These are phyloP conservation scores for Lepidocyrtoides sp. DNA, from an alignment of 2,888 invertebrate genomes.

Conservation along the genomic window DNA sequence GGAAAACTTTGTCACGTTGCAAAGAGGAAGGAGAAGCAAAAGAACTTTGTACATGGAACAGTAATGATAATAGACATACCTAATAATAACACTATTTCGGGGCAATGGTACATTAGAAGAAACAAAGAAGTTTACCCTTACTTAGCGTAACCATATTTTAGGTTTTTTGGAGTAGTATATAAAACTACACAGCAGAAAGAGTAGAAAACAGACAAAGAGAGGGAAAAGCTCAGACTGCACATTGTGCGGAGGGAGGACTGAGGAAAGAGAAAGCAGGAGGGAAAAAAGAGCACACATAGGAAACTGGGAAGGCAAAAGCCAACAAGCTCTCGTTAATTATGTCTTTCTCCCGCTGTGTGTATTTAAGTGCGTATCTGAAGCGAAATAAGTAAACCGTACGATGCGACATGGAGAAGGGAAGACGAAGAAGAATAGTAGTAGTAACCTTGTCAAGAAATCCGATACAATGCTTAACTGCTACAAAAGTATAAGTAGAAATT, in stretches of 20 bases:
- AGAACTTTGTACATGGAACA: not conserved
- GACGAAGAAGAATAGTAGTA: not conserved
- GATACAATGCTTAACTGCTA: constrained; percentile 7
- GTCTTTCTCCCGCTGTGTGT: constrained; percentile 53
- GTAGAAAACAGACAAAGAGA: constrained; percentile 8
- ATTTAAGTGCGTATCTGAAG: constrained; percentile 20
- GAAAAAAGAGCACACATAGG: constrained; percentile 10
- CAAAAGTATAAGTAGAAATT: not conserved
- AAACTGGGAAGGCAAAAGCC: constrained; percentile 66
- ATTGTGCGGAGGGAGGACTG: not conserved
- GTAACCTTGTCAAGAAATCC: constrained; percentile 41
- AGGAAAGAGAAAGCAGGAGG: not conserved
- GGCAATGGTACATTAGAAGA: constrained; percentile 24
- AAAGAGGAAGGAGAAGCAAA: constrained; percentile 5
- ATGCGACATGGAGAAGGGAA: not conserved
- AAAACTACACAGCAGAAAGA: not conserved
- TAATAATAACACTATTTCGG: not conserved
- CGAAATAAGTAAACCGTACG: not conserved
- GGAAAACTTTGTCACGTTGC: constrained; percentile 5
- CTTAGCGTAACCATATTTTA: not conserved
- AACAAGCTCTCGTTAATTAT: constrained; percentile 77
- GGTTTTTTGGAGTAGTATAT: not conserved
- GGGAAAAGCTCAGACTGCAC: no score
- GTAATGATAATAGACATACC: not conserved
- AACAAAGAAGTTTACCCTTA: not conserved